Percentiles rank a stretch among this genome's conserved stretches.
phyloP scores from a whole-genome alignment of 2,888 invertebrate species.

The Endotricha flammealis region DNA sequence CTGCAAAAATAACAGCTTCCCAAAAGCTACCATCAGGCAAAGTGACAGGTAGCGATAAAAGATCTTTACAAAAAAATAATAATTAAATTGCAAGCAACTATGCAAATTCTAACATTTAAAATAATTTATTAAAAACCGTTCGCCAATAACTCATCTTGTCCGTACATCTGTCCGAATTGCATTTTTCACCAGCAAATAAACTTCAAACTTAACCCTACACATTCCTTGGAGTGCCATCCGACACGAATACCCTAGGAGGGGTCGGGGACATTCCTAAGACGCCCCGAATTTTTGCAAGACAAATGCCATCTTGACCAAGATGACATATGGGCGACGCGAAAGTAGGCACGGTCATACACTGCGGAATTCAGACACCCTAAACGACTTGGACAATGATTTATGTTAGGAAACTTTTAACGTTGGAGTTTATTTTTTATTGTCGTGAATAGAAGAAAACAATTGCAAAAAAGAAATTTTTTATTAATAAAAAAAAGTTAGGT shows the following conservation, averaged over 20 bases:
- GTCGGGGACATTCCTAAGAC: slow-evolving; percentile 55
- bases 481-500: too few relatives aligned
- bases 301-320: slow-evolving; percentile 68
- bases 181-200: slow-evolving; percentile 4
- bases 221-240: slow-evolving; percentile 1
- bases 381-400: slow-evolving; percentile 29
- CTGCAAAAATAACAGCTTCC: too few relatives aligned
- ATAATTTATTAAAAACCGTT: too few relatives aligned
- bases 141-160: too few relatives aligned
- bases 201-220: slow-evolving; percentile 9
- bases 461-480: too few relatives aligned
- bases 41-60: too few relatives aligned
- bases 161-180: slow-evolving; percentile 3
- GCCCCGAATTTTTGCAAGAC: slow-evolving; percentile 72
- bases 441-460: too few relatives aligned
- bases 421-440: too few relatives aligned
- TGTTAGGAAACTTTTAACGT: slow-evolving; percentile 10
- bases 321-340: slow-evolving; percentile 61
- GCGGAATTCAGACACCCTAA: slow-evolving; percentile 40
- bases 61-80: too few relatives aligned
- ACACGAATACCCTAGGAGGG: slow-evolving; percentile 18
- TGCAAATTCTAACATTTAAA: too few relatives aligned
- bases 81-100: too few relatives aligned
- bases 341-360: slow-evolving; percentile 49
- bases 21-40: too few relatives aligned